These are phyloP conservation scores for Scatophagus argus DNA, from an alignment of 2,113 vertebrate species.

Conservation along the genomic window DNA sequence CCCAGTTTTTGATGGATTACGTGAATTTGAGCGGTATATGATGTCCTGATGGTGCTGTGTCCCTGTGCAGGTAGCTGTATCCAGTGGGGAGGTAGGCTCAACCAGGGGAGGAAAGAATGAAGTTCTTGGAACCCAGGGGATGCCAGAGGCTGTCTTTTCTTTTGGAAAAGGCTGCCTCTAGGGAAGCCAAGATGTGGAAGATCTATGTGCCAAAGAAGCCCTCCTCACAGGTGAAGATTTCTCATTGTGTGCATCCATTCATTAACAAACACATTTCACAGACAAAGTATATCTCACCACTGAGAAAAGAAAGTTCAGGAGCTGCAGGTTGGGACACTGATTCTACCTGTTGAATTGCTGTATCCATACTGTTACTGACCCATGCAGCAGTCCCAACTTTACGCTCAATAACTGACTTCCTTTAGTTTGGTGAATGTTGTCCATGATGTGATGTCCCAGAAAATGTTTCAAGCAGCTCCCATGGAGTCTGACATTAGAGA, in stretches of 20 bases:
- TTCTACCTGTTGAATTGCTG: not conserved
- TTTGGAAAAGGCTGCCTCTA: conserved; percentile 94
- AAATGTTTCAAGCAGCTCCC: not conserved
- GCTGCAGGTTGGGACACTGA: not conserved
- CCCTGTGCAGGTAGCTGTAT: conserved; percentile 93
- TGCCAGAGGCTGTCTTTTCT: conserved; percentile 96
- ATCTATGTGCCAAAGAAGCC: conserved; percentile 92
- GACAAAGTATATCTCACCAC: not conserved
- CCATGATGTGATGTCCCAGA: not conserved
- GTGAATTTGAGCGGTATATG: not conserved
- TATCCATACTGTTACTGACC: no score
- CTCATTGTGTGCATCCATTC: not conserved
- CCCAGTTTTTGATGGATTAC: not conserved
- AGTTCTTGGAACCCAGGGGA: conserved; percentile 93
- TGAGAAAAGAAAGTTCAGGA: not conserved
- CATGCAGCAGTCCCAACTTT: not conserved
- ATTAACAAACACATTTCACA: not conserved
- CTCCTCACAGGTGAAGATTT: conserved; percentile 88
- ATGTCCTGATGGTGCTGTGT: not conserved
- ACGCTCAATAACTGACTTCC: not conserved
- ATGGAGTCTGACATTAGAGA: not conserved
- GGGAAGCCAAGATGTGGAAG: conserved; percentile 97
- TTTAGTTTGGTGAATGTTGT: not conserved
- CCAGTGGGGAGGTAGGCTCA: conserved; percentile 93
- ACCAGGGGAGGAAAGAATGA: conserved; percentile 92